Base-by-base conservation (phyloP, 2,113 vertebrate genomes). In the Noturus placidus region DNA sequence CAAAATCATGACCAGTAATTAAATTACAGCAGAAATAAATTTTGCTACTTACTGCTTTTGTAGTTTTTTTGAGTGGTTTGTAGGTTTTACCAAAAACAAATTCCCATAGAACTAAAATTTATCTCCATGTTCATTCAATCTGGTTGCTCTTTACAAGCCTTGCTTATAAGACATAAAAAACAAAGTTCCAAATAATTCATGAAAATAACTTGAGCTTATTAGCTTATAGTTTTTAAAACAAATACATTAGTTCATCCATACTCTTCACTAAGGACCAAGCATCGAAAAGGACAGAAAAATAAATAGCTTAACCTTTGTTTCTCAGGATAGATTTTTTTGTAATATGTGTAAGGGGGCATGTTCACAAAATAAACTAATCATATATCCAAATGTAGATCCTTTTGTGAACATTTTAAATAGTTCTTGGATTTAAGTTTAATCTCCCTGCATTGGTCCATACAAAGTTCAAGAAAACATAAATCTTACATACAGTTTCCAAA, bases 371-470 rank as follows among this genome's bases (percentile, higher is more conserved):
- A 88, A 91, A 84, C 89, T 77, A 89, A 88, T 85, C 30, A 88
- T 76, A 77, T 80, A 56, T 88, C 67, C 59, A 87, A 91, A 77
- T 87, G 54, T 81, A 83, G 89, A 90, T 78, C 87, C 84, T 59
- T 83, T 87, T 86, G 92, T 91, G 84, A 89, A 79, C 84, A 82
- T 72, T 79, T 46, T n/a, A 86, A 86, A 94, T 94, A 94, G 93
- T 92, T 92, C 93, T 93, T 94, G 92, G 93, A 94, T 94, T 93
- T 89, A 93, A 89, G 88, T 92, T 91, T 79, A 82, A 86, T 65
- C 72, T 87, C 72, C 65, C 76, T 87, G 46, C 76, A 86, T 65
- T 50, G 83, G 89, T 92, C 90, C 89, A 85, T 61, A 82, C 38
- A 90, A 91, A 89, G 65, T 46, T 30, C 74, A 35, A 1, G 27